A percentile compares a stretch with the other conserved stretches of the same genome.
phyloP scores from a whole-genome alignment of 2,113 vertebrate genomes.

The Candoia aspera region DNA sequence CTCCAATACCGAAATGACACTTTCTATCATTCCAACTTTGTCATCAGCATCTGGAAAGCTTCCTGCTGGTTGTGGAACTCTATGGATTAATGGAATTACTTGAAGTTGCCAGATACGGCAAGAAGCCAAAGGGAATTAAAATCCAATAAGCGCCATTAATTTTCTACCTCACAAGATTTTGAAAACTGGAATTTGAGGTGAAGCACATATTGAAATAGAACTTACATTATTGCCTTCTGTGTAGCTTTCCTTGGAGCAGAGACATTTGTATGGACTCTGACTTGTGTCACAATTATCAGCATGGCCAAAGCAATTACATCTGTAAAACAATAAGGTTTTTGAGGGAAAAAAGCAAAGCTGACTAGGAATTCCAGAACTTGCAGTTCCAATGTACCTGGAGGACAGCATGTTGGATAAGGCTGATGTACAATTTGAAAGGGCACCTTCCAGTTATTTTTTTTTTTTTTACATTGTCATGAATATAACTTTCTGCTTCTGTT shows the following conservation, averaged over 20 bases:
- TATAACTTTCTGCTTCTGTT: constrained; percentile 25
- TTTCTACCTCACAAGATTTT: neutral
- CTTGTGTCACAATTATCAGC: constrained; percentile 80
- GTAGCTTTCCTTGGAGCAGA: constrained; percentile 83
- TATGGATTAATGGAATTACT: neutral
- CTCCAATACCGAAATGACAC: neutral
- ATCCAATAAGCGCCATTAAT: neutral
- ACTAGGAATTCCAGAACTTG: neutral
- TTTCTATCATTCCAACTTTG: neutral
- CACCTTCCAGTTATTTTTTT: constrained; percentile 5
- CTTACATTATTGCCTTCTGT: constrained; percentile 88
- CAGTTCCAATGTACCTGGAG: neutral
- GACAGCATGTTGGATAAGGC: neutral
- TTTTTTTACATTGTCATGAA: neutral
- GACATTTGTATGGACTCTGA: constrained; percentile 79
- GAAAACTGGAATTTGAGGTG: neutral
- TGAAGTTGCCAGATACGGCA: neutral
- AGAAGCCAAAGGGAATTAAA: neutral
- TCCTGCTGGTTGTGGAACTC: neutral
- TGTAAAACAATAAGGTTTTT: constrained; percentile 59
- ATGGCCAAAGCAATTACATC: constrained; percentile 90
- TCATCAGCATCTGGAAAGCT: neutral
- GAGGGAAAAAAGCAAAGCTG: neutral
- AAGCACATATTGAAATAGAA: constrained; percentile 33
- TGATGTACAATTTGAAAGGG: neutral